phyloP scores from a whole-genome alignment of 2,113 vertebrate species.

The Callochromis pleurospilus region DNA sequence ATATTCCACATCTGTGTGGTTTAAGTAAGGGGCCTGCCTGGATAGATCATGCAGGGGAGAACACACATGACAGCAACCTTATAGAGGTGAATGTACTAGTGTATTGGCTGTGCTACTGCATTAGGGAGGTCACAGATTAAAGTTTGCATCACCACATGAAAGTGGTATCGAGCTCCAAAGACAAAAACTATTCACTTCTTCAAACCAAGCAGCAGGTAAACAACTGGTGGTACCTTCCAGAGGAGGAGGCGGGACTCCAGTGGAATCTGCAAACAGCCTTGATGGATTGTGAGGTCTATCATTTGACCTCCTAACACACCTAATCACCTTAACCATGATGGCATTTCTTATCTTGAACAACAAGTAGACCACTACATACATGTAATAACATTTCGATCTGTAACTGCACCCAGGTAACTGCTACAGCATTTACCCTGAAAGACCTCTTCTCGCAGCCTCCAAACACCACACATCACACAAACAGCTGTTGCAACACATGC shows the following conservation, averaged over 20 bases:
- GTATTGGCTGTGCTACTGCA: neutral
- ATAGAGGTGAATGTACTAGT: neutral
- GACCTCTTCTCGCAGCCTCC: slow-evolving; percentile 53
- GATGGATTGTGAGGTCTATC: neutral
- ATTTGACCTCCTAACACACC: neutral
- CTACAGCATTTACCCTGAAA: neutral
- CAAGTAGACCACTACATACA: neutral
- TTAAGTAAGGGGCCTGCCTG: neutral
- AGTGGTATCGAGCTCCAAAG: neutral
- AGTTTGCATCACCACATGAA: neutral
- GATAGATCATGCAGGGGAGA: neutral
- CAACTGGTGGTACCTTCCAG: neutral
- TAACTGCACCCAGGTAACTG: slow-evolving; percentile 22
- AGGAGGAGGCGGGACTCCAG: neutral
- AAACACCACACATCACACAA: slow-evolving; percentile 40
- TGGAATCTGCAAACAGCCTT: neutral
- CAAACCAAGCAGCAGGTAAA: neutral
- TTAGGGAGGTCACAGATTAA: neutral
- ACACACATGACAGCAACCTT: neutral
- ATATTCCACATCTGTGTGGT: neutral
- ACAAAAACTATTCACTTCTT: neutral
- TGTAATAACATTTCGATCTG: neutral
- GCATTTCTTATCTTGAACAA: neutral
- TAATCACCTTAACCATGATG: neutral
- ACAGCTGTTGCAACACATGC: slow-evolving; percentile 74